Base-by-base conservation (phyloP, 2,113 vertebrate species). In the Excalfactoria chinensis region DNA sequence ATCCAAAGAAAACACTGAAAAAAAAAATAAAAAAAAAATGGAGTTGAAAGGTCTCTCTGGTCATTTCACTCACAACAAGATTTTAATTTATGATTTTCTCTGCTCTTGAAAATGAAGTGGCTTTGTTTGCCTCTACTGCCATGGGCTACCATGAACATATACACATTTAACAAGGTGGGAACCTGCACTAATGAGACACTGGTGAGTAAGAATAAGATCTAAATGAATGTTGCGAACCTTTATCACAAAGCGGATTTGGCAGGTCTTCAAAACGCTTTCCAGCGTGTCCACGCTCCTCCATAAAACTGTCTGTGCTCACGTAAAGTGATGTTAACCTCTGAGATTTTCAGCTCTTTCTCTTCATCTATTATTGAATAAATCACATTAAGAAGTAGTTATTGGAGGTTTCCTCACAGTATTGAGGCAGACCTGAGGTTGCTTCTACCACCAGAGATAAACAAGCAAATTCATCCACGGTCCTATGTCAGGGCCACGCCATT, bases 141-240 rank as follows among this genome's bases (percentile, higher is more conserved):
- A 15, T 3, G 19, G 15, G 40, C 7, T 4, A 60, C 8, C 6
- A 14, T 28, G n/a, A 59, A n/a, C 6, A 30, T 4, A 2, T 7
- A 66, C 14, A 34, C 11, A 11, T 41, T 18, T 55, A 56, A 32
- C 10, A 72, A 67, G 43, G 76, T 32, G 3, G 7, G 13, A 73
- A 60, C 44, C 15, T 28, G 72, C 44, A 58, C 13, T 71, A 76
- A 79, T 13, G 15, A 68, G 4, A 6, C 8, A 71, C 4, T 13
- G 9, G 6, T 41, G 44, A 73, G 12, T 37, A 53, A 77, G 53
- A 55, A 55, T 26, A 55, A 55, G 5, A 3, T 79, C 25, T 64
- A 30, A 87, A 60, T 55, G 7, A 78, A 37, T 0, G 0, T 56
- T 53, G 11, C n/a, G 66, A 40, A 8, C 15, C 21, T 60, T 75